A percentile compares a stretch with the other conserved stretches of the same genome.
These are phyloP conservation scores for Sebastiscus albofasciatus DNA, from an alignment of 2,797 vertebrate species.

Conservation along the genomic window DNA sequence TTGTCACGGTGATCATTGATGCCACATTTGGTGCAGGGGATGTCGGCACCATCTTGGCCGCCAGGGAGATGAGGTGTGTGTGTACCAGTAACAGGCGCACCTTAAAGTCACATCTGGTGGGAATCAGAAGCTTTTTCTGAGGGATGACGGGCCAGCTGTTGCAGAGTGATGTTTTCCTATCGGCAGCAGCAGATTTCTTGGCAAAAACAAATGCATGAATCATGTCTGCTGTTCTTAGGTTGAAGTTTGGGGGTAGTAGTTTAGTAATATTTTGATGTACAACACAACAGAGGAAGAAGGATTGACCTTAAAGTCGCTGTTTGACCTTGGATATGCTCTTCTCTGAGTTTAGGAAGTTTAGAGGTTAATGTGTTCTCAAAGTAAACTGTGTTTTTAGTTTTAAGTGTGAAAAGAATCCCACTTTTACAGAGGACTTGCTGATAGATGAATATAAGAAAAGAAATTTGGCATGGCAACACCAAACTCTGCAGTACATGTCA, in stretches of 20 bases:
- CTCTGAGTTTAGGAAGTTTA: not conserved
- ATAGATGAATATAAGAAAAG: not conserved
- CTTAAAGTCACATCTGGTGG: conserved; percentile 14
- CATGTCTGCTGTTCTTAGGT: not conserved
- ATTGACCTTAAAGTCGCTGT: not conserved
- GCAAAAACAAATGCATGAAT: not conserved
- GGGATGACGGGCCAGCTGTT: conserved; percentile 14
- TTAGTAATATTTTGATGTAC: not conserved
- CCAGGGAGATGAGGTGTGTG: not conserved
- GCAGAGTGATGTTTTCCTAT: not conserved
- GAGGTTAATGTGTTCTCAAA: not conserved
- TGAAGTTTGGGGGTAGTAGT: not conserved
- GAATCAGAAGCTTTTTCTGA: not conserved
- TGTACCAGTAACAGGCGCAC: not conserved
- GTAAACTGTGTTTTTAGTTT: not conserved
- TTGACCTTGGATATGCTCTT: not conserved
- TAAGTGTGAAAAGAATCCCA: not conserved
- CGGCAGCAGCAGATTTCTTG: not conserved
- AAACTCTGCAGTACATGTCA: too few species aligned
- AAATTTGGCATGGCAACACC: not conserved
- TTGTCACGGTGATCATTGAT: not conserved
- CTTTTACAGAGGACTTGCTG: not conserved
- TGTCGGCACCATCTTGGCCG: not conserved
- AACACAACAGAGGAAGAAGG: not conserved
- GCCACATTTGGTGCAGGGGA: not conserved